Conservation (phyloP, 2,113 vertebrate species). For the Prionailurus viverrinus region DNA sequence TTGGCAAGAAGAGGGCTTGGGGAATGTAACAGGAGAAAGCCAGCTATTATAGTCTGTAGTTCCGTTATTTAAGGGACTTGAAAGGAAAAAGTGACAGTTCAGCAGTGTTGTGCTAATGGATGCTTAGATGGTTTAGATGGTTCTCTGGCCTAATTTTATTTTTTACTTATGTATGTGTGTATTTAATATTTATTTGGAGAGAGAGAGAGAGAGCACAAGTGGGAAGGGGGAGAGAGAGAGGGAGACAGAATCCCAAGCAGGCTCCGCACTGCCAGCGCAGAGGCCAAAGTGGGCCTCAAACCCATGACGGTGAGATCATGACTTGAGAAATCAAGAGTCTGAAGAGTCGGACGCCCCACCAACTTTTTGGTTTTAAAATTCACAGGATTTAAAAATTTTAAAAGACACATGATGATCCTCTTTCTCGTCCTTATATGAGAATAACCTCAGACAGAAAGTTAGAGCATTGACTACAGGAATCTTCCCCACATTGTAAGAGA, state of each 20-base stretch:
- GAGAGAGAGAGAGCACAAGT: no score
- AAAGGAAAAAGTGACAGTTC: neutral
- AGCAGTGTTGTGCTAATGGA: neutral
- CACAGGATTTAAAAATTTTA: no score
- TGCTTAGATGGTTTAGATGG: neutral
- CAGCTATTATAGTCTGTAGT: neutral
- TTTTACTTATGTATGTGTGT: no score
- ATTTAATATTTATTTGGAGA: no score
- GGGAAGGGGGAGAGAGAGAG: no score
- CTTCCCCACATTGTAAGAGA: neutral
- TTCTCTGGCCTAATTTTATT: neutral
- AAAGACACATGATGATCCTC: neutral
- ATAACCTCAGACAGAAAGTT: neutral
- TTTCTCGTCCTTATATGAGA: neutral
- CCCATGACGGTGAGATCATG: no score
- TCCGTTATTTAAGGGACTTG: neutral
- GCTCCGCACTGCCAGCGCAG: no score
- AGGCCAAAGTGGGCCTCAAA: no score
- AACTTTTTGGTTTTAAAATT: no score
- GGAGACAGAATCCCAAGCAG: no score
- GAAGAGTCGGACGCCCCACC: no score
- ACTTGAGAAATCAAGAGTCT: no score
- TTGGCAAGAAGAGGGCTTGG: neutral
- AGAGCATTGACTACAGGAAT: neutral
- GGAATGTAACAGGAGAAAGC: neutral